A percentile compares a stretch with the other conserved stretches of the same genome.
Conservation (phyloP, 2,888 invertebrate species). For the Neocrepidodera transversa region DNA sequence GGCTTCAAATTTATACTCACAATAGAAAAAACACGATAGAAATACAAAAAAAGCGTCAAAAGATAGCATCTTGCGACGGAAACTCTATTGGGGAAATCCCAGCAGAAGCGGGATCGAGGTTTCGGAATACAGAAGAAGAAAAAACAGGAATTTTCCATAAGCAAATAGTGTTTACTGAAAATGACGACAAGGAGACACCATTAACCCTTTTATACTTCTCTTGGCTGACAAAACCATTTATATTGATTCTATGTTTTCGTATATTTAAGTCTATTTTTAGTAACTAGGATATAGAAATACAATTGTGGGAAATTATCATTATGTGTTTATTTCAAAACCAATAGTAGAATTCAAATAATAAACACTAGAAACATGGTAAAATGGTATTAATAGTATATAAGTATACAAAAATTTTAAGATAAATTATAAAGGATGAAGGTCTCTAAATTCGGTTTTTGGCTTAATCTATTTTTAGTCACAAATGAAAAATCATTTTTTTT, state of each 20-base stretch:
- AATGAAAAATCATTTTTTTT: no score
- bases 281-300: neutral
- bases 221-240: neutral
- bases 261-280: neutral
- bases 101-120: conserved; percentile 18
- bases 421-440: no score
- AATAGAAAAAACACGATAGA: conserved; percentile 21
- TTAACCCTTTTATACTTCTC: conserved; percentile 23
- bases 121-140: conserved; percentile 20
- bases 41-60: conserved; percentile 23
- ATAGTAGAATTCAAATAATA: no score
- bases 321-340: no score
- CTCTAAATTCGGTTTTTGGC: no score
- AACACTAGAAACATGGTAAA: no score
- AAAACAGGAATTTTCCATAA: conserved; percentile 27
- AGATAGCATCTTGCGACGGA: conserved; percentile 22
- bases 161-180: conserved; percentile 19
- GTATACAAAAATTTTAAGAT: no score
- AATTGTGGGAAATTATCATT: no score
- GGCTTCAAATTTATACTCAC: conserved; percentile 18
- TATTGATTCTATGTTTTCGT: neutral
- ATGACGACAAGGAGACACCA: conserved; percentile 27
- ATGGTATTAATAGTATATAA: no score
- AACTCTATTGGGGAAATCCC: conserved; percentile 16
- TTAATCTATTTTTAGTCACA: no score